Evolutionary conservation across 2,113 vertebrate species (phyloP).

Genomic region (Alligator sinensis): DNA sequence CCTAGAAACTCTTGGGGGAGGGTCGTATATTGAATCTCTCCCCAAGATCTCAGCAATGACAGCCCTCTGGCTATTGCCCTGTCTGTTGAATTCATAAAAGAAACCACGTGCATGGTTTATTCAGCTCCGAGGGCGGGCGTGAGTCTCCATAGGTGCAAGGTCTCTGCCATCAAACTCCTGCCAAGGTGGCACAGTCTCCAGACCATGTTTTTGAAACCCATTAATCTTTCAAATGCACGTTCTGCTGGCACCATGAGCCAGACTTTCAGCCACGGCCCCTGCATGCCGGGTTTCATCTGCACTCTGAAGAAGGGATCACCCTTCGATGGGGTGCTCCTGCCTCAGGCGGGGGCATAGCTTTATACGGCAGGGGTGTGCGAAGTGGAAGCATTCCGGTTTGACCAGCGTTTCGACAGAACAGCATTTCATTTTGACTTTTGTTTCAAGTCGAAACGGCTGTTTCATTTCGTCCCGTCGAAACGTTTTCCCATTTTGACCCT

Average conservation of each 20-base stretch:
- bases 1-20: not conserved
- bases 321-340: too few species aligned
- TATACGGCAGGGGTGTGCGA: too few species aligned
- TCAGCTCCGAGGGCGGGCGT: not conserved
- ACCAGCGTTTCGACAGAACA: too few species aligned
- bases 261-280: not conserved
- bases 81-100: not conserved
- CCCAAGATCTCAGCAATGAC: not conserved
- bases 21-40: not conserved
- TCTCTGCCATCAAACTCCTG: not conserved
- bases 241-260: not conserved
- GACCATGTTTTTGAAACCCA: not conserved
- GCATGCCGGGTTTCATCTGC: not conserved
- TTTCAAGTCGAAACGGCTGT: too few species aligned
- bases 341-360: too few species aligned
- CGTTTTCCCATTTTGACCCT: too few species aligned
- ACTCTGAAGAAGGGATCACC: not conserved
- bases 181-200: not conserved
- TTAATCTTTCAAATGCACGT: not conserved
- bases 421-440: too few species aligned
- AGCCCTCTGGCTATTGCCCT: not conserved
- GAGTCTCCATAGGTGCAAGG: not conserved
- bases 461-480: too few species aligned
- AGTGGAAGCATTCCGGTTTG: too few species aligned
- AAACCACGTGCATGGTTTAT: not conserved